Conservation (phyloP, 2,888 invertebrate genomes). For the Ornithoptera priamus region DNA sequence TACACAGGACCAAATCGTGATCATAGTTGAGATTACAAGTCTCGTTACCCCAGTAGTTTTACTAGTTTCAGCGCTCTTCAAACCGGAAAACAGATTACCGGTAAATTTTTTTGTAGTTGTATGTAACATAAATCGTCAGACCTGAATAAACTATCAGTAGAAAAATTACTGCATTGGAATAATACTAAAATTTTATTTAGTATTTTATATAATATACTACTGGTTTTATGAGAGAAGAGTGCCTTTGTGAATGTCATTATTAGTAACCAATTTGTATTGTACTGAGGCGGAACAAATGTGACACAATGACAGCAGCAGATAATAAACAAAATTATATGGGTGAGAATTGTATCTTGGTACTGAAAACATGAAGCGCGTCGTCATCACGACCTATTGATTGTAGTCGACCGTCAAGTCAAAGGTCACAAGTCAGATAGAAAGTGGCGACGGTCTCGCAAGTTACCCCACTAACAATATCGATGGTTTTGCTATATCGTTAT, state of each 20-base stretch:
- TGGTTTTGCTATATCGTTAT: neutral
- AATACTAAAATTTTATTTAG: too few species aligned
- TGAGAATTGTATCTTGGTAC: slow-evolving; percentile 3
- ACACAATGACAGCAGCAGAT: neutral
- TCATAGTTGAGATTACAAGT: too few species aligned
- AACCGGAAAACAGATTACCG: too few species aligned
- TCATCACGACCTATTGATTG: slow-evolving; percentile 25
- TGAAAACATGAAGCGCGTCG: slow-evolving; percentile 18
- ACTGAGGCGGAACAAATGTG: neutral
- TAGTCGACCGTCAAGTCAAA: slow-evolving; percentile 18
- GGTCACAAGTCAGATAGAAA: slow-evolving; percentile 26
- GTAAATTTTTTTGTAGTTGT: too few species aligned
- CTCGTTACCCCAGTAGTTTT: too few species aligned
- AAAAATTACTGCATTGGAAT: too few species aligned
- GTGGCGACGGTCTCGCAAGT: slow-evolving; percentile 13
- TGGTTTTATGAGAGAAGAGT: too few species aligned
- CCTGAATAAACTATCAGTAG: too few species aligned
- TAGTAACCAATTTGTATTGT: neutral
- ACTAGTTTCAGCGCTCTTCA: too few species aligned
- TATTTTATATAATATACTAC: too few species aligned
- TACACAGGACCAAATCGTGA: too few species aligned
- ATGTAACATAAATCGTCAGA: too few species aligned
- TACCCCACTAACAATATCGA: slow-evolving; percentile 14
- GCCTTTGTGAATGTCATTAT: neutral
- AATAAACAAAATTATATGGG: slow-evolving; percentile 10